These are phyloP conservation scores for Apodemus agrarius DNA, from an alignment of 2,797 vertebrate genomes.

Conservation along the genomic window DNA sequence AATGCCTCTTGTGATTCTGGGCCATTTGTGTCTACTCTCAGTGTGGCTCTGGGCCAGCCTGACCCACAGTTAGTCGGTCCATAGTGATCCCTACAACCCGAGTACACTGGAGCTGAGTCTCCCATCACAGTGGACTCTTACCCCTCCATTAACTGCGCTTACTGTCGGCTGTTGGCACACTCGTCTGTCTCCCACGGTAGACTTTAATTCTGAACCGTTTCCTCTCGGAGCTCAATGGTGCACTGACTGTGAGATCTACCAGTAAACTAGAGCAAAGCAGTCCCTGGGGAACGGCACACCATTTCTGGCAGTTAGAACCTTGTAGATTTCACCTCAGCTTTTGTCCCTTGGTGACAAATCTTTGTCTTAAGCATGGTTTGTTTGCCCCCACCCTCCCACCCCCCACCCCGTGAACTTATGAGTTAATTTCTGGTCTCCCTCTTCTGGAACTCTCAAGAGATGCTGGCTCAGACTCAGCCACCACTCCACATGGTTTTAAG, in stretches of 20 bases:
- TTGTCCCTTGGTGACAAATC: neutral
- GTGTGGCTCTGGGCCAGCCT: neutral
- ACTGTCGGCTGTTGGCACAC: neutral
- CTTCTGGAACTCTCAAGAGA: neutral
- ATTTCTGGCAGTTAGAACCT: neutral
- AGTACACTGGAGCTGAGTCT: neutral
- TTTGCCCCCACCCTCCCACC: too few species aligned
- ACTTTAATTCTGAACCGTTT: neutral
- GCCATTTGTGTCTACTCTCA: neutral
- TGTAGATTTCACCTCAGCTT: neutral
- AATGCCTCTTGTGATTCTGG: neutral
- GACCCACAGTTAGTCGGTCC: neutral
- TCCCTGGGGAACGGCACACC: neutral
- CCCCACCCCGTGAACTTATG: too few species aligned
- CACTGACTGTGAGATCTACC: neutral
- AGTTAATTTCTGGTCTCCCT: neutral
- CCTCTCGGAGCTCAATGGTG: neutral
- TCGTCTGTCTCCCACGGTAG: neutral
- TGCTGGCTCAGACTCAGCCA: neutral
- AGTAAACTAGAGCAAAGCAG: neutral
- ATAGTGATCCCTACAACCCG: neutral
- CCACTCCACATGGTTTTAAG: conserved; percentile 19
- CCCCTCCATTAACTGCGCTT: neutral
- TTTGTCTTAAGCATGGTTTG: neutral
- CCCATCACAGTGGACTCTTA: neutral